Conservation (phyloP, 1,140 invertebrate species). For the Araneus ventricosus region DNA sequence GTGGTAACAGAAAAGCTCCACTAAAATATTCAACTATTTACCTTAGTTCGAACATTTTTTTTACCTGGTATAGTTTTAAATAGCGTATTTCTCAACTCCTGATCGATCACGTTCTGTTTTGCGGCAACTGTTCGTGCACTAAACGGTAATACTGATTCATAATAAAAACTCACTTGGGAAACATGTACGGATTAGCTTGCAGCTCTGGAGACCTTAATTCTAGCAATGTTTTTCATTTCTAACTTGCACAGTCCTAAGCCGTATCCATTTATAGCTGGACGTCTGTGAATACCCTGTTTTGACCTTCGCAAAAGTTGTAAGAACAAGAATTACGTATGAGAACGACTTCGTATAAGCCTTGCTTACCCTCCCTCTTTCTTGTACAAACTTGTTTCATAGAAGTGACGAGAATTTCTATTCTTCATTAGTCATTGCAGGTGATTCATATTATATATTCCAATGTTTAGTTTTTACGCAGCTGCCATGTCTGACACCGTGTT, state of each 20-base stretch:
- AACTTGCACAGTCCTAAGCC: not conserved
- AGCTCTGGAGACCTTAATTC: not conserved
- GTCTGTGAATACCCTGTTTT: not conserved
- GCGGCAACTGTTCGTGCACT: not conserved
- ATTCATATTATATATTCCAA: no score
- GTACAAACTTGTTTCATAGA: not conserved
- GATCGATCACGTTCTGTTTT: no score
- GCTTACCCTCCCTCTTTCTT: no score
- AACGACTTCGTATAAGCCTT: not conserved
- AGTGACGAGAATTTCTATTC: not conserved
- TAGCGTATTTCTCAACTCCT: no score
- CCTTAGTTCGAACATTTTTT: no score
- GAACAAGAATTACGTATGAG: not conserved
- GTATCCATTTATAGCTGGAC: not conserved
- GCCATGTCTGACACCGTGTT: no score
- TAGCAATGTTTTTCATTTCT: not conserved
- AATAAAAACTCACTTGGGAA: not conserved
- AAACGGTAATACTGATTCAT: not conserved
- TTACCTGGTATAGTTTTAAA: no score
- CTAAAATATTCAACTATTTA: no score
- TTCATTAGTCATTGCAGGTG: no score
- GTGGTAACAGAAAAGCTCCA: no score
- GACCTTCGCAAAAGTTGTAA: slow-evolving; percentile 26
- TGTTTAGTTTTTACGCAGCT: no score
- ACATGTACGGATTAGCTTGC: not conserved